These are phyloP conservation scores for Reticulitermes speratus DNA, from an alignment of 1,140 invertebrate species.

Conservation along the genomic window DNA sequence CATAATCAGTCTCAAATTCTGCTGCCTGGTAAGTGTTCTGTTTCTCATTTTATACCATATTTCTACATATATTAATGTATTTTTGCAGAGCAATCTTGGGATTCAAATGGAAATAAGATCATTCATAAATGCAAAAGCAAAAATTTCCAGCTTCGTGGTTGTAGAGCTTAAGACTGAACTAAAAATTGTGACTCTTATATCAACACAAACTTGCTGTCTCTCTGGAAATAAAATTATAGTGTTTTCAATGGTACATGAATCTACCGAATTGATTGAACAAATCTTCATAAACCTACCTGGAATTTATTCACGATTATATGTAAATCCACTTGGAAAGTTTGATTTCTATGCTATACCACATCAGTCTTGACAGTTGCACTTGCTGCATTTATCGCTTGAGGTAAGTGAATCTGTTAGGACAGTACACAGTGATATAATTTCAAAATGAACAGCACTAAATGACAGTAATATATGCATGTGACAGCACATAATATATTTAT, in stretches of 20 bases:
- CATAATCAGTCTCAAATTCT: no score
- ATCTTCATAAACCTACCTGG: background rate
- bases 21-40: no score
- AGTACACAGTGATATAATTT: no score
- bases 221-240: conserved; percentile 9
- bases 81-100: background rate
- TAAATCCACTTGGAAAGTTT: background rate
- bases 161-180: background rate
- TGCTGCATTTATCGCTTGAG: background rate
- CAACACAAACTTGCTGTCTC: background rate
- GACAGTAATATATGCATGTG: no score
- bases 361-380: background rate
- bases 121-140: background rate
- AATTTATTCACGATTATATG: background rate
- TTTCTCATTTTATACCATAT: background rate
- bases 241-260: background rate
- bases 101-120: background rate
- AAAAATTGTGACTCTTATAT: background rate
- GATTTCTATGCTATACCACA: conserved; percentile 13
- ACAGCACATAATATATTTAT: no score
- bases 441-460: no score
- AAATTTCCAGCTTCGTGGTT: background rate
- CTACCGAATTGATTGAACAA: background rate
- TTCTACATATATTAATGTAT: background rate
- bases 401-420: background rate